phyloP scores from a whole-genome alignment of 2,797 vertebrate genomes.

The Onychomys torridus region DNA sequence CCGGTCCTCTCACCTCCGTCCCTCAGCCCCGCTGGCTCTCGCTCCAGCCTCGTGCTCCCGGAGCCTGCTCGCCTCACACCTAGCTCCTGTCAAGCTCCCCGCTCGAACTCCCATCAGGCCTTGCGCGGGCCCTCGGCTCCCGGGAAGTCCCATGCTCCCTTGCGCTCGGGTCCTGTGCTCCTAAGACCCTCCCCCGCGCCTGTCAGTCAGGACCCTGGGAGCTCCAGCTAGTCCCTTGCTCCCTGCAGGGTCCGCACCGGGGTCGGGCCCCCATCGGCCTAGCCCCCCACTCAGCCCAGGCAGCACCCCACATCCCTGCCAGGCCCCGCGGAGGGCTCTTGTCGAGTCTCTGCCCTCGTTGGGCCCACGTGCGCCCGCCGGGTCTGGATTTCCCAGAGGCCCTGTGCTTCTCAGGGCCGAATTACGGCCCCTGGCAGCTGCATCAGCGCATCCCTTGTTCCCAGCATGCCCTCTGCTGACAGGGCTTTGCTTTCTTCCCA shows the following conservation, averaged over 20 bases:
- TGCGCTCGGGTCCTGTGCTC: not conserved
- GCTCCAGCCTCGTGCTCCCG: not conserved
- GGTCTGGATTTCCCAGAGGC: not conserved
- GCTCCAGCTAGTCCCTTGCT: not conserved
- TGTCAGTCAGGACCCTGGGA: not conserved
- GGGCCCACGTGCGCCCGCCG: not conserved
- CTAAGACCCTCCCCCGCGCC: too few species aligned
- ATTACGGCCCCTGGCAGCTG: too few species aligned
- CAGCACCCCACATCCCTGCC: not conserved
- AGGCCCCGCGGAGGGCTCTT: too few species aligned
- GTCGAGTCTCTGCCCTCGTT: not conserved
- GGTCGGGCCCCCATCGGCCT: not conserved
- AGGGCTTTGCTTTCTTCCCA: not conserved
- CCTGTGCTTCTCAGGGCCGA: not conserved
- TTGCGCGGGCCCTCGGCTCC: not conserved
- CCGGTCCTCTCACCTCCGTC: not conserved
- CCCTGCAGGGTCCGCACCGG: not conserved
- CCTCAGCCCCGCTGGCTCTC: not conserved
- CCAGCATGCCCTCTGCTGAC: not conserved
- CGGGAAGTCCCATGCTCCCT: too few species aligned
- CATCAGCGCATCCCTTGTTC: not conserved
- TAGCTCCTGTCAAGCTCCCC: not conserved
- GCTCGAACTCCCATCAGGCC: not conserved
- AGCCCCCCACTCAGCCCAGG: not conserved
- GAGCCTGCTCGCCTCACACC: not conserved